Evolutionary conservation across 1,140 invertebrate species (phyloP), one percentile per base, ranked within the genome.

Genomic region (Pygmarrhopalites habei): DNA sequence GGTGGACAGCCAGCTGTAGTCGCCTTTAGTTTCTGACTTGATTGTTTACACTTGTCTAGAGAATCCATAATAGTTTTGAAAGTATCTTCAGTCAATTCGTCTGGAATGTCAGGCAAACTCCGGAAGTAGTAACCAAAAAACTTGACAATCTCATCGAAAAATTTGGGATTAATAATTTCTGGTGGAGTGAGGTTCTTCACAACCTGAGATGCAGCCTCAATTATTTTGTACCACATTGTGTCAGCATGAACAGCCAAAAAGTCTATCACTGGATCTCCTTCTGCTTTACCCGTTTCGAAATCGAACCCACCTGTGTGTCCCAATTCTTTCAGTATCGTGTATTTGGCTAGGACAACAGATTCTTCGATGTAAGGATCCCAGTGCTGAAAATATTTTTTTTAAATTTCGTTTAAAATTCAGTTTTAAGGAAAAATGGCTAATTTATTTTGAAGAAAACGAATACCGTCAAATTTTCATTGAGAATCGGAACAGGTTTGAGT

Each of bases 201-300:
- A 21, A 46, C 44, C 5, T 17, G 5, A 7, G 21, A 3, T 17
- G 44, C 15, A 10, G 44, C 44, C 19, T 46, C 10, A 7, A 46
- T 5, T 14, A 46, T 46, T 46, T 46, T 46, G 44, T 46, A 46
- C 44, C 44, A 46, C 44, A 46, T 46, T 46, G 44, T 46, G n/a
- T 46, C 44, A n/a, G 44, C 10, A n/a, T 5, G 4, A 14, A 14
- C 44, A 17, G 15, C 4, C 10, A 46, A 5, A n/a, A n/a, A 5
- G 10, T 5, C 15, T 4, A 19, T 5, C 4, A 46, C 15, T 17
- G 21, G 10, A 21, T 3, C 5, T 46, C 21, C 44, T 4, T 19
- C 44, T 5, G 19, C 19, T 46, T 46, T 46, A n/a, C 44, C 44
- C 15, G 44, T 46, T 21, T 46, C 44, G 19, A 46, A 46, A 19